These are phyloP conservation scores for Trichomalopsis sarcophagae DNA, from an alignment of 1,140 invertebrate genomes.

Conservation along the genomic window DNA sequence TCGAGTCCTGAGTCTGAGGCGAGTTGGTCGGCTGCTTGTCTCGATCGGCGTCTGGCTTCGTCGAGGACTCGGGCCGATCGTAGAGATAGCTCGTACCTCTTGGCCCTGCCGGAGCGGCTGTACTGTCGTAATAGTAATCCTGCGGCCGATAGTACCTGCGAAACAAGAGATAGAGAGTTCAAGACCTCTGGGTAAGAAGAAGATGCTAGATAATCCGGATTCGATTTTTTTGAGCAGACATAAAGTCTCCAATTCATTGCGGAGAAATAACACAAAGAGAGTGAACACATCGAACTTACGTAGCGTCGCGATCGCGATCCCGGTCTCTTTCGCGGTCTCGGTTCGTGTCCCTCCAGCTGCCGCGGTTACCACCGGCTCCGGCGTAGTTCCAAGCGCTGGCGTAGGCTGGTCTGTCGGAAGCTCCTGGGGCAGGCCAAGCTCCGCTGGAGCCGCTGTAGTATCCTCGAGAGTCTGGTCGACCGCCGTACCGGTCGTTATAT, in stretches of 20 bases:
- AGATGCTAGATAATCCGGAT: too few species aligned
- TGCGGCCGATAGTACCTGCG: slow-evolving; percentile 66
- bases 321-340: slow-evolving; percentile 61
- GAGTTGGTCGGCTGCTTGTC: slow-evolving; percentile 65
- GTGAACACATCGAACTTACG: slow-evolving; percentile 19
- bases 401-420: slow-evolving; percentile 51
- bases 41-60: slow-evolving; percentile 65
- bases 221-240: too few species aligned
- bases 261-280: too few species aligned
- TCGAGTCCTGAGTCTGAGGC: slow-evolving; percentile 65
- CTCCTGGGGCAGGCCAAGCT: slow-evolving; percentile 1
- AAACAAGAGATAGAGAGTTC: not conserved
- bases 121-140: slow-evolving; percentile 73
- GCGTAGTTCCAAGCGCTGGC: slow-evolving; percentile 69
- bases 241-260: too few species aligned
- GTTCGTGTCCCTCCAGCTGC: slow-evolving; percentile 65
- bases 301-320: slow-evolving; percentile 42
- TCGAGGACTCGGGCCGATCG: slow-evolving; percentile 71
- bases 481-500: slow-evolving; percentile 38
- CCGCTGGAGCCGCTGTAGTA: slow-evolving; percentile 67
- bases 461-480: slow-evolving; percentile 69
- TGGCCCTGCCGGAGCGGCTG: slow-evolving; percentile 64
- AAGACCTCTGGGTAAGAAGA: not conserved
- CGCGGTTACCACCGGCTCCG: slow-evolving; percentile 56
- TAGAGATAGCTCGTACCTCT: slow-evolving; percentile 72